phyloP scores from a whole-genome alignment of 2,888 invertebrate species.

The Chymomyza amoena region DNA sequence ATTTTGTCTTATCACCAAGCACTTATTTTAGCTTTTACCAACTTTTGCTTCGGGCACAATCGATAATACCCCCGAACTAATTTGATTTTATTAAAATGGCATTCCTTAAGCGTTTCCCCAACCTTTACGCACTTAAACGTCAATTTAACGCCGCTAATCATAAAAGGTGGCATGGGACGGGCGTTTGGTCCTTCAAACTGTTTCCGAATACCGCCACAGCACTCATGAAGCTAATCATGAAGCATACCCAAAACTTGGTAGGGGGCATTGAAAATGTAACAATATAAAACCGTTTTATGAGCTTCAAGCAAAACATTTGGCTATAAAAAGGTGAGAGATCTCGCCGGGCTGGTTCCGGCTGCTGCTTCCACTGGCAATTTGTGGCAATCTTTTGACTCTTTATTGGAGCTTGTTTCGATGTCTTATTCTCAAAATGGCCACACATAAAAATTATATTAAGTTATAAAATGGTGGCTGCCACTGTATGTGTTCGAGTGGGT shows the following conservation, averaged over 20 bases:
- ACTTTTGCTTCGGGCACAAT: conserved; percentile 28
- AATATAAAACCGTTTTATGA: conserved; percentile 61
- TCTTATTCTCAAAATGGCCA: conserved; percentile 55
- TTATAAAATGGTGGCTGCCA: conserved; percentile 50
- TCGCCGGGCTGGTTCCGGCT: neutral
- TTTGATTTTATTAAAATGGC: conserved; percentile 64
- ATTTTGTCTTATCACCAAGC: neutral
- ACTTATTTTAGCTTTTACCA: neutral
- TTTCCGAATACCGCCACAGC: conserved; percentile 31
- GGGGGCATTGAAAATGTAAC: neutral
- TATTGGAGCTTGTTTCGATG: conserved; percentile 9
- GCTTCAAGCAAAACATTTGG: conserved; percentile 45
- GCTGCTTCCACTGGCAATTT: conserved; percentile 16
- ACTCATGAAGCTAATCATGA: conserved; percentile 66
- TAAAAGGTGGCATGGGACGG: conserved; percentile 9
- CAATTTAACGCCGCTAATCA: conserved; percentile 50
- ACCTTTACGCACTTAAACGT: neutral
- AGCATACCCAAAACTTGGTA: conserved; percentile 36
- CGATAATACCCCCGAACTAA: conserved; percentile 56
- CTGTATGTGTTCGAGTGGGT: neutral
- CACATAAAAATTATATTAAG: conserved; percentile 70
- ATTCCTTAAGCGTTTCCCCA: conserved; percentile 6
- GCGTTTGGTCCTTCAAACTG: conserved; percentile 22
- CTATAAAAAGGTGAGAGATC: neutral
- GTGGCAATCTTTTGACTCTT: neutral